Evolutionary conservation across 2,888 invertebrate species (phyloP).

Genomic region (Hirtodrosophila confusa): DNA sequence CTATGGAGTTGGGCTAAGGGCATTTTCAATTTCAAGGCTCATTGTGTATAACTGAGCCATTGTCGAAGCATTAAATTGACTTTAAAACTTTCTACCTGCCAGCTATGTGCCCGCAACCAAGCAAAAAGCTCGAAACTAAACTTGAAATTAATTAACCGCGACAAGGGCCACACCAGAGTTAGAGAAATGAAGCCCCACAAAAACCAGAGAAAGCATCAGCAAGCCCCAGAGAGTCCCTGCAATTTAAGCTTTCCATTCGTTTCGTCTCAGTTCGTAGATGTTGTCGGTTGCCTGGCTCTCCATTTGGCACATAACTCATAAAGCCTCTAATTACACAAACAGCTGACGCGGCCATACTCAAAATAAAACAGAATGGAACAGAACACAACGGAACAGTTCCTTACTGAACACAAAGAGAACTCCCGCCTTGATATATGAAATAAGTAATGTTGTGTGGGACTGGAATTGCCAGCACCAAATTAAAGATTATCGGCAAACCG

Average conservation of each 20-base stretch:
- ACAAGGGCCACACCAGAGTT: conserved; percentile 50
- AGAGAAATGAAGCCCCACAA: conserved; percentile 14
- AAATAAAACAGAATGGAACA: no score
- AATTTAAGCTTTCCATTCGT: conserved; percentile 49
- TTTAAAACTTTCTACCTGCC: conserved; percentile 68
- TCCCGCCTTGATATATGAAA: conserved; percentile 9
- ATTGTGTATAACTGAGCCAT: conserved; percentile 59
- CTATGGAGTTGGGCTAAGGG: conserved; percentile 4
- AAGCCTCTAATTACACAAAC: conserved; percentile 71
- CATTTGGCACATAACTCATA: conserved; percentile 61
- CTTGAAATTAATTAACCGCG: conserved; percentile 74
- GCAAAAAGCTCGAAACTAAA: conserved; percentile 60
- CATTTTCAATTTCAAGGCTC: conserved; percentile 69
- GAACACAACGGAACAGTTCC: conserved; percentile 3
- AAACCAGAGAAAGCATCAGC: conserved; percentile 3
- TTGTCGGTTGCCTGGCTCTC: not conserved
- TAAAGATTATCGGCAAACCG: not conserved
- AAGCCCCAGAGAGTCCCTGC: conserved; percentile 11
- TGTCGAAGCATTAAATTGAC: conserved; percentile 72
- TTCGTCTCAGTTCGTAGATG: conserved; percentile 20
- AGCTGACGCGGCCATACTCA: conserved; percentile 65
- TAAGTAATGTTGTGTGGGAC: conserved; percentile 3
- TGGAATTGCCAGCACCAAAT: not conserved
- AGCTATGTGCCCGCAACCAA: conserved; percentile 22
- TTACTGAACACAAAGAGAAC: not conserved